Conservation (phyloP, 2,797 vertebrate genomes). For the Enoplosus armatus region DNA sequence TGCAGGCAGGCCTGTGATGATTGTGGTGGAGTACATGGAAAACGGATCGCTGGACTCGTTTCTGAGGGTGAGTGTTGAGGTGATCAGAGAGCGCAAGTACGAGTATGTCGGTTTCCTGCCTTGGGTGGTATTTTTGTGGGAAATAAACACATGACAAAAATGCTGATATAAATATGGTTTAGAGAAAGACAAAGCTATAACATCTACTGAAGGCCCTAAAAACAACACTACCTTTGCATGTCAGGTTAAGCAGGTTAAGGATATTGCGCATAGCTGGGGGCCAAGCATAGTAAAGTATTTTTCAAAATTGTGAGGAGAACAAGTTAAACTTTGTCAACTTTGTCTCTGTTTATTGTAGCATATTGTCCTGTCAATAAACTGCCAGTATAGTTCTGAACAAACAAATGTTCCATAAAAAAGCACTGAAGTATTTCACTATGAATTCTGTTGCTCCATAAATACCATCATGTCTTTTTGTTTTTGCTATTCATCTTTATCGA, state of each 20-base stretch:
- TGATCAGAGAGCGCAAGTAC: neutral
- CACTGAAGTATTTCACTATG: neutral
- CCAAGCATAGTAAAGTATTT: neutral
- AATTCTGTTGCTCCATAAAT: neutral
- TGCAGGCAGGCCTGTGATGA: constrained; percentile 97
- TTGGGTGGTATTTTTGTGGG: constrained; percentile 19
- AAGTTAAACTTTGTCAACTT: neutral
- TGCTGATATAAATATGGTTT: constrained; percentile 32
- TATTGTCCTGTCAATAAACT: constrained; percentile 29
- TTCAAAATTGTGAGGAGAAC: neutral
- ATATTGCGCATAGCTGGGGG: neutral
- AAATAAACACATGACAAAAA: constrained; percentile 10
- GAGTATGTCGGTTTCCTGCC: constrained; percentile 20
- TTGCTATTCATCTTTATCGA: neutral
- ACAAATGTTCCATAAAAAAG: neutral
- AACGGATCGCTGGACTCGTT: constrained; percentile 97
- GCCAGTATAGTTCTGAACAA: constrained; percentile 6
- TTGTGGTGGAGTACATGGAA: constrained; percentile 98
- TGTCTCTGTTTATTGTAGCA: neutral
- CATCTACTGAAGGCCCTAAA: neutral
- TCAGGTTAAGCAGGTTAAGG: neutral
- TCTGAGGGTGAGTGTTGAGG: constrained; percentile 88
- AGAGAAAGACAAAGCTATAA: neutral
- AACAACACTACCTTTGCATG: neutral
- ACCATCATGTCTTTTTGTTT: neutral